Base-by-base conservation (phyloP, 2,113 vertebrate species). In the Lampris megalopsis region DNA sequence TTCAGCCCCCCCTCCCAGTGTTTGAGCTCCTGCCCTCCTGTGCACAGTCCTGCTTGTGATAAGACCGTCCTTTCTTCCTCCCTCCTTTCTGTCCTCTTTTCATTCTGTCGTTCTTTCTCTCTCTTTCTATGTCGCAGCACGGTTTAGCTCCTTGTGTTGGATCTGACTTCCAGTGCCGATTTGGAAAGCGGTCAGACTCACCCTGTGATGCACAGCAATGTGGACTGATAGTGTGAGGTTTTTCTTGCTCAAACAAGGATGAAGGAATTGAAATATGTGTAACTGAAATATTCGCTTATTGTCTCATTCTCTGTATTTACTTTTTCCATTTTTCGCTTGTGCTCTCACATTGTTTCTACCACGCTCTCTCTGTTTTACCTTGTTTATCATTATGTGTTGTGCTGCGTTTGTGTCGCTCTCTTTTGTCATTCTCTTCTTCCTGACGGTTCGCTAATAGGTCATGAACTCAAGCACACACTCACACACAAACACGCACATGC, bases 1-100 rank as follows among this genome's bases (percentile, higher is more conserved):
- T 64, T 63, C 70, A 48, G 52, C 1, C 37, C 53, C 60, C 63
- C 53, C 68, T 49, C 59, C 24, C 24, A 24, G 68, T 54, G 82
- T 59, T 70, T 57, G 69, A 80, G 82, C 67, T 64, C 13, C 42
- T 85, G 80, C 68, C 71, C 64, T 83, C 71, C 56, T 49, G 11
- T 38, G 42, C 50, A 52, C 49, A 9, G 8, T 13, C 49, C 9
- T 52, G 49, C 11, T 52, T 9, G 24, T 24, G 24, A 24, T 24
- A 24, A 24, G 24, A 24, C 24, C 24, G 24, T 24, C 24, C 24
- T 24, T 24, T 24, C 24, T 24, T 24, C 24, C 24, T 24, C 24
- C 24, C 24, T 24, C 24, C 24, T 24, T 24, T 24, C 24, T 24
- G 24, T 24, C 24, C 24, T 24, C 24, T 24, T 24, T 24, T 24